These are phyloP conservation scores for Montipora sp. DNA, from an alignment of 64 coral and sea anemone genomes.

Conservation along the genomic window DNA sequence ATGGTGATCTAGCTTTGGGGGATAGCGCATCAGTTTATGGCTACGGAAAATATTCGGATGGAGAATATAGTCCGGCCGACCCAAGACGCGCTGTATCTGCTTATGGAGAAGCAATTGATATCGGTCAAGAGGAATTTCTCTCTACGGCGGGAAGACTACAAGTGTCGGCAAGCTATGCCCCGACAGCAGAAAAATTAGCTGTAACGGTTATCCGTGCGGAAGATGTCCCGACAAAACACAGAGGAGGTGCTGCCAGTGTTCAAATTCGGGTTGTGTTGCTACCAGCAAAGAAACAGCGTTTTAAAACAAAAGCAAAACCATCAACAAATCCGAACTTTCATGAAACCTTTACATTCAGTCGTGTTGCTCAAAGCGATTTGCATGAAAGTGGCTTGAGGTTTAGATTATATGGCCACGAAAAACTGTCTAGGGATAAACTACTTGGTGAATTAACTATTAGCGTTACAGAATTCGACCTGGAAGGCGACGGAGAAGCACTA, in stretches of 20 bases:
- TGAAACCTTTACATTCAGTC: conserved; percentile 95
- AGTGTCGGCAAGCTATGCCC: conserved; percentile 97
- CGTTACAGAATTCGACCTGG: conserved; percentile 93
- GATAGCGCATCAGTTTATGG: conserved; percentile 93
- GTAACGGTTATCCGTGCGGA: conserved; percentile 94
- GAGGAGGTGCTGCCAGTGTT: conserved; percentile 84
- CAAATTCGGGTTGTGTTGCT: conserved; percentile 91
- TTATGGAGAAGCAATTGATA: conserved; percentile 79
- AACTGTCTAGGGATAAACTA: conserved; percentile 86
- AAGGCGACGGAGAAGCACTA: conserved; percentile 81
- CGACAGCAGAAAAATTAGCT: conserved; percentile 92
- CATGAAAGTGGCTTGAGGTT: conserved; percentile 83
- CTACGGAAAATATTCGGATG: conserved; percentile 86
- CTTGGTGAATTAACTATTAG: conserved; percentile 86
- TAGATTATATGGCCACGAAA: conserved; percentile 95
- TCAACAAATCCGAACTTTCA: conserved; percentile 97
- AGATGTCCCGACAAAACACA: conserved; percentile 96
- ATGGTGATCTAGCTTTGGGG: conserved; percentile 84
- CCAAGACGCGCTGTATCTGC: conserved; percentile 80
- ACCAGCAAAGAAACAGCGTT: conserved; percentile 89
- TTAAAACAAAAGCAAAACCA: conserved; percentile 98
- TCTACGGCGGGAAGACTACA: conserved; percentile 93
- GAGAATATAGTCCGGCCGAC: conserved; percentile 79
- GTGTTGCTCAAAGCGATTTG: conserved; percentile 85
- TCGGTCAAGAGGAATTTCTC: conserved; percentile 81